Percentiles rank a stretch among this genome's conserved stretches.
phyloP scores from a whole-genome alignment of 2,797 vertebrate species.

The Silurus aristotelis region DNA sequence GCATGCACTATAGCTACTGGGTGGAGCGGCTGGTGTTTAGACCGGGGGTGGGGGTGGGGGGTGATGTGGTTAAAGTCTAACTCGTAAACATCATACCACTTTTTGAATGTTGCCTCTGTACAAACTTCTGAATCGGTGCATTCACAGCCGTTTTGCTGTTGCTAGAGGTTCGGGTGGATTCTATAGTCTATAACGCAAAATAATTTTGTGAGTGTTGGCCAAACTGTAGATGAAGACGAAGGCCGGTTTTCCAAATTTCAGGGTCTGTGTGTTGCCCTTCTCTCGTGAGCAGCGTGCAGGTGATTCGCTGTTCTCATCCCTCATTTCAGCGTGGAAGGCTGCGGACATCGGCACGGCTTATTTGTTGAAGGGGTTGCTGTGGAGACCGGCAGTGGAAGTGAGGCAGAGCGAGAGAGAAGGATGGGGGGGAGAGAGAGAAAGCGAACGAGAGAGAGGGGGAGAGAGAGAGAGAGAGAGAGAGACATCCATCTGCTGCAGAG shows the following conservation, averaged over 20 bases:
- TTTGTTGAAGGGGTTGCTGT: slow-evolving; percentile 95
- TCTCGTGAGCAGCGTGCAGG: slow-evolving; percentile 57
- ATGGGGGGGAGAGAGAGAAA: slow-evolving; percentile 51
- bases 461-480: slow-evolving; percentile 33
- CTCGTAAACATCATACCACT: background rate
- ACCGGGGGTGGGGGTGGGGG: background rate
- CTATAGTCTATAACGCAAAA: background rate
- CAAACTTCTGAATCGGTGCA: background rate
- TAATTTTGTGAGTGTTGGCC: background rate
- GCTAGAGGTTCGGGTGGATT: background rate
- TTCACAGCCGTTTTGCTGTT: background rate
- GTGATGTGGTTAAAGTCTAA: background rate
- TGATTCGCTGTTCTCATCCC: slow-evolving; percentile 73
- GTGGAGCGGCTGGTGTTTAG: background rate
- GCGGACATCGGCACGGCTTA: slow-evolving; percentile 80
- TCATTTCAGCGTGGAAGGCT: slow-evolving; percentile 67
- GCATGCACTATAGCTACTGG: background rate
- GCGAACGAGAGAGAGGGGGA: slow-evolving; percentile 41
- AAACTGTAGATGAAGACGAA: background rate
- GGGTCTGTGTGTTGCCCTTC: background rate
- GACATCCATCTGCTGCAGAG: slow-evolving; percentile 56
- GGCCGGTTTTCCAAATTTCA: background rate
- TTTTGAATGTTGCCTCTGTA: background rate
- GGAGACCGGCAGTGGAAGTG: slow-evolving; percentile 76
- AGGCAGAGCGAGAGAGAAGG: slow-evolving; percentile 57